Conservation (phyloP, 2,888 invertebrate species). For the Cinara cedri region DNA sequence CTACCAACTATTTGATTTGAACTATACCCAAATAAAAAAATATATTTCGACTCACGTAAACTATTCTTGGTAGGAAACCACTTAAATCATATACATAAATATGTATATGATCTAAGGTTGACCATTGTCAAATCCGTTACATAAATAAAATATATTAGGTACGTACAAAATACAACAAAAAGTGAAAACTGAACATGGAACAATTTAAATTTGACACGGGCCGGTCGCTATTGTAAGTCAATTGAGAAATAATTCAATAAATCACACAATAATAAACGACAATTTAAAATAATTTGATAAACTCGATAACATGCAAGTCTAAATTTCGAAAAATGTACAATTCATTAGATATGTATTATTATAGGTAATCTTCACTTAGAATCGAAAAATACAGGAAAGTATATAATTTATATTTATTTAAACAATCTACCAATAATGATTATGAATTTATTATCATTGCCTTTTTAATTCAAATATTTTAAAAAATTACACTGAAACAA, state of each 20-base stretch:
- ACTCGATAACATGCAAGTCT: neutral
- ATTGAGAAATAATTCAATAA: neutral
- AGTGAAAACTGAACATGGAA: neutral
- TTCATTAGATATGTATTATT: too few species aligned
- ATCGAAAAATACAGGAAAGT: too few species aligned
- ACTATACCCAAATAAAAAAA: constrained; percentile 18
- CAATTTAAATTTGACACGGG: neutral
- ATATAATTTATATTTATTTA: too few species aligned
- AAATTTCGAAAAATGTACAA: constrained; percentile 7
- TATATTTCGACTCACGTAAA: constrained; percentile 14
- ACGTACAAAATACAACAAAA: neutral
- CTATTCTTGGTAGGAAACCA: constrained; percentile 1
- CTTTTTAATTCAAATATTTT: too few species aligned
- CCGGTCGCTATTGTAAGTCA: neutral
- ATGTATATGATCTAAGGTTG: too few species aligned
- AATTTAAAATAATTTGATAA: neutral
- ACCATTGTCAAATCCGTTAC: constrained; percentile 4
- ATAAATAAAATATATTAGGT: constrained; percentile 21
- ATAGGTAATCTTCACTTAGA: too few species aligned
- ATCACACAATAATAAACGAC: neutral
- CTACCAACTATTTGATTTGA: constrained; percentile 25
- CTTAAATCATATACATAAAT: too few species aligned
- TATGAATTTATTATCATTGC: too few species aligned
- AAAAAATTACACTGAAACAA: neutral
- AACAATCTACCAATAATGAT: too few species aligned